Evolutionary conservation across 2,888 invertebrate genomes (phyloP).

Genomic region (Emmelina monodactyla): DNA sequence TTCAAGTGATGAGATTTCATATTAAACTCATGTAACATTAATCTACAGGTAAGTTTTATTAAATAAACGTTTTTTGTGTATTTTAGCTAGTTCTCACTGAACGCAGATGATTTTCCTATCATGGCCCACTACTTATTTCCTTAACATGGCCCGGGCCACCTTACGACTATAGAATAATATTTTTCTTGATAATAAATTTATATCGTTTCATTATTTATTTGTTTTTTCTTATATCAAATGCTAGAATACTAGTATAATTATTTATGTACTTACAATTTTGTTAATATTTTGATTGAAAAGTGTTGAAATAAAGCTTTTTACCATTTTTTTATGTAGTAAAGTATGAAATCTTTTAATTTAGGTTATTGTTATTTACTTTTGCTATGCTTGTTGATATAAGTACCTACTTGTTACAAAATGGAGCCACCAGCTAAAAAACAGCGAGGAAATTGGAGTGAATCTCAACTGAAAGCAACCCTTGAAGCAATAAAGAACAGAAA

Average conservation of each 20-base stretch:
- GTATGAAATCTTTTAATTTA: too few species aligned
- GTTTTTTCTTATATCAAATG: background rate
- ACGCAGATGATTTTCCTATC: background rate
- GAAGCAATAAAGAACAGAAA: conserved; percentile 4
- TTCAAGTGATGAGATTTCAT: background rate
- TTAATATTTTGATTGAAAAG: background rate
- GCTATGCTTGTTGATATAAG: background rate
- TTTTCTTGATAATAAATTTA: background rate
- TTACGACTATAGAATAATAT: background rate
- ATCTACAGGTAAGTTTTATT: background rate
- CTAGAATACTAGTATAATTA: background rate
- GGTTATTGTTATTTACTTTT: background rate
- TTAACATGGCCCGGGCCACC: background rate
- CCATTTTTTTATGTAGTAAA: too few species aligned
- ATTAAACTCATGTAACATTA: background rate
- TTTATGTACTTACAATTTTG: background rate
- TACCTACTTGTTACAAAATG: background rate
- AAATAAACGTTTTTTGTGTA: background rate
- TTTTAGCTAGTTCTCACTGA: background rate
- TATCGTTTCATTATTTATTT: background rate
- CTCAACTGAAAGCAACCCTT: conserved; percentile 4
- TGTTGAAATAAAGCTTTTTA: background rate
- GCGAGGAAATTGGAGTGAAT: conserved; percentile 8
- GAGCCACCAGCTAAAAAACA: background rate
- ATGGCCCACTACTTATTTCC: background rate